phyloP scores from a whole-genome alignment of 2,888 invertebrate genomes.

The Melinopterus prodromus region DNA sequence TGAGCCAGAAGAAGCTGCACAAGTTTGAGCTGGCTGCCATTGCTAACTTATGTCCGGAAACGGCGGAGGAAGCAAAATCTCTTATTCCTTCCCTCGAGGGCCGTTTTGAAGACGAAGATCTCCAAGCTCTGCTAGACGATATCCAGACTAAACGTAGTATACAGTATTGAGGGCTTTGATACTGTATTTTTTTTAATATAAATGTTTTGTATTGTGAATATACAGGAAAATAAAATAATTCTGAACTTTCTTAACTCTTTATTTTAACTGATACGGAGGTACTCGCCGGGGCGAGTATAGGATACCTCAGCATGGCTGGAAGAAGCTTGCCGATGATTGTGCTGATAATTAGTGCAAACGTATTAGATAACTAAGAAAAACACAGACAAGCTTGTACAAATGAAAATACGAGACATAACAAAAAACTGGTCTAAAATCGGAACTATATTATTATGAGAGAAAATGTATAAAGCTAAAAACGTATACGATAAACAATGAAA shows the following conservation, averaged over 20 bases:
- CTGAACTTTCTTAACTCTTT: neutral
- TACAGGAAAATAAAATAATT: neutral
- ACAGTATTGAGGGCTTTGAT: slow-evolving; percentile 73
- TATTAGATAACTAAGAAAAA: too few relatives aligned
- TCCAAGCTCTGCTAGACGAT: slow-evolving; percentile 95
- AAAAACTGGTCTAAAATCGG: too few relatives aligned
- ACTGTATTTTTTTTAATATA: neutral
- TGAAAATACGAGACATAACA: too few relatives aligned
- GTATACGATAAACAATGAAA: too few relatives aligned
- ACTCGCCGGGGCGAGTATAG: neutral
- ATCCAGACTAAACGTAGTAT: slow-evolving; percentile 98
- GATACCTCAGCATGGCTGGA: too few relatives aligned
- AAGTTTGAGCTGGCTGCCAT: slow-evolving; percentile 98
- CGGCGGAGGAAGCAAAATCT: slow-evolving; percentile 97
- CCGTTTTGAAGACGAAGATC: slow-evolving; percentile 96
- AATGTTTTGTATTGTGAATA: neutral
- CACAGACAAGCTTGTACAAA: too few relatives aligned
- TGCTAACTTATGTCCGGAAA: slow-evolving; percentile 98
- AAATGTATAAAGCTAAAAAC: too few relatives aligned
- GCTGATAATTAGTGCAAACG: too few relatives aligned
- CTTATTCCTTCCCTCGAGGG: slow-evolving; percentile 97
- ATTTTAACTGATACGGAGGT: neutral
- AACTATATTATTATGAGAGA: too few relatives aligned
- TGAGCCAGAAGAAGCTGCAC: slow-evolving; percentile 94
- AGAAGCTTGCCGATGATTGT: too few relatives aligned